Percentiles rank a stretch among this genome's conserved stretches.
phyloP scores from a whole-genome alignment of 2,888 invertebrate species.

The Trisateles emortualis region DNA sequence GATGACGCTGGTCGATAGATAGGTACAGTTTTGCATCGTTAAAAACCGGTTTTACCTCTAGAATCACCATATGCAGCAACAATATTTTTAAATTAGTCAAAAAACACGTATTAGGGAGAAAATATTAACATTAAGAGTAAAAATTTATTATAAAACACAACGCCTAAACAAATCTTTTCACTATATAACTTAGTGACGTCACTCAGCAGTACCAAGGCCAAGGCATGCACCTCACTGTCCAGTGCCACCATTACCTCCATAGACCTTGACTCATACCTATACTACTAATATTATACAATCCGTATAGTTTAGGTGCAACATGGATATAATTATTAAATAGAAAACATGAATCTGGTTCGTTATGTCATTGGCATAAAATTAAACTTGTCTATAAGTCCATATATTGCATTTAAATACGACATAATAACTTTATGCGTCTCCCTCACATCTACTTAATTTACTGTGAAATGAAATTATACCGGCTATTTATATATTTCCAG shows the following conservation, averaged over 20 bases:
- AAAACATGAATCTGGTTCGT: neutral
- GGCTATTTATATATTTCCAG: constrained; percentile 56
- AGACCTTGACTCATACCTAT: neutral
- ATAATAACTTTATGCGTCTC: too few relatives aligned
- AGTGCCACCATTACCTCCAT: neutral
- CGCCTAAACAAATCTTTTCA: too few relatives aligned
- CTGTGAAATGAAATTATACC: neutral
- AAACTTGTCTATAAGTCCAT: too few relatives aligned
- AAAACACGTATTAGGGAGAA: too few relatives aligned
- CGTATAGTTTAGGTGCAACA: neutral
- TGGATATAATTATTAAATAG: neutral
- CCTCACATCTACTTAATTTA: neutral
- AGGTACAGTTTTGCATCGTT: too few relatives aligned
- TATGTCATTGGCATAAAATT: neutral
- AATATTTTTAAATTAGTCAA: too few relatives aligned
- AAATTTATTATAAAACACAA: too few relatives aligned
- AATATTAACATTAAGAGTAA: too few relatives aligned
- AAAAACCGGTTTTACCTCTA: too few relatives aligned
- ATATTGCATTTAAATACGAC: too few relatives aligned
- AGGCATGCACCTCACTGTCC: neutral
- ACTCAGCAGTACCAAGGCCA: neutral
- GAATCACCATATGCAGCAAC: too few relatives aligned
- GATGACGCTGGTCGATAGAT: too few relatives aligned
- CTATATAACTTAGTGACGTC: neutral
- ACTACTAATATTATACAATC: neutral